Conservation (phyloP, 2,113 vertebrate species). For the Microcebus lehilahytsara region DNA sequence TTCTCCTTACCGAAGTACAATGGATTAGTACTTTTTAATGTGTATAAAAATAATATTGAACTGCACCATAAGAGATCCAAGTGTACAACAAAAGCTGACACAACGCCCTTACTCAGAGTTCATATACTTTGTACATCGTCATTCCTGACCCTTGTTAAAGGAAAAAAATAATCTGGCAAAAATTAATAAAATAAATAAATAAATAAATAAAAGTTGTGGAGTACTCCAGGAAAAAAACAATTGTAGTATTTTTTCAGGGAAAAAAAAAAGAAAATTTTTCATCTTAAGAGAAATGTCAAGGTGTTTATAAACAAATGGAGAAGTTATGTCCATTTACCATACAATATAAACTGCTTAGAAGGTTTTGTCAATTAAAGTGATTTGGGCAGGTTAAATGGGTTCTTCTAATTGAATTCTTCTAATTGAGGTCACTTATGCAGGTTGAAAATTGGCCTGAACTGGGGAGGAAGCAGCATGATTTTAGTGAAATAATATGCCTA, state of each 20-base stretch:
- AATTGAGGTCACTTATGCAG: constrained; percentile 16
- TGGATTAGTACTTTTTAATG: background rate
- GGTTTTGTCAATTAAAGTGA: constrained; percentile 38
- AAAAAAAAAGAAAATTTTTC: background rate
- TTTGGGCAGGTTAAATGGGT: constrained; percentile 46
- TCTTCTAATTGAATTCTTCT: constrained; percentile 27
- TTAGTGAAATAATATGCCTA: constrained; percentile 23
- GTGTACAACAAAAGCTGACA: background rate
- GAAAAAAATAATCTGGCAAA: background rate
- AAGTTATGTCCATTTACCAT: background rate
- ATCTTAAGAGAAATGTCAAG: background rate
- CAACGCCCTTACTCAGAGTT: background rate
- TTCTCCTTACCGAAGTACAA: constrained; percentile 47
- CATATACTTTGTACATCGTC: background rate
- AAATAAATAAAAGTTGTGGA: background rate
- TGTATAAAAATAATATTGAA: background rate
- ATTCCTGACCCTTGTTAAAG: background rate
- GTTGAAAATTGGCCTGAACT: constrained; percentile 23
- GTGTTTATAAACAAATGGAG: background rate
- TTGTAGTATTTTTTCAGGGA: background rate
- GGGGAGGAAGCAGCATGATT: background rate
- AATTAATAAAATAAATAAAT: background rate
- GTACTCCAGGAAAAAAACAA: background rate
- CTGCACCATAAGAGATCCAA: background rate
- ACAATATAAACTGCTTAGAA: constrained; percentile 20